Evolutionary conservation across 2,797 vertebrate species (phyloP).

Genomic region (Gymnocypris eckloni): DNA sequence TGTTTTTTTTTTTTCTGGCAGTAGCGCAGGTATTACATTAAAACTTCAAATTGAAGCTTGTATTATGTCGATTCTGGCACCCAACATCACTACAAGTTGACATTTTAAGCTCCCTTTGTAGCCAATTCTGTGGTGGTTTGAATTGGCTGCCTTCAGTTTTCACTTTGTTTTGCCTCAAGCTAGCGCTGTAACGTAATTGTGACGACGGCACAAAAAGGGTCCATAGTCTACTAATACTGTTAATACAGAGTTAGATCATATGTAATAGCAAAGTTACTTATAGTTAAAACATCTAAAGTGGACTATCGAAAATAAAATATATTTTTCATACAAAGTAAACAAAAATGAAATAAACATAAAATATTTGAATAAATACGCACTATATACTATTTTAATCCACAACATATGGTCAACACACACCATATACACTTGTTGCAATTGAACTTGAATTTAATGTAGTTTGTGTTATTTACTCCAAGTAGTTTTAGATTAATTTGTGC

Average conservation of each 20-base stretch:
- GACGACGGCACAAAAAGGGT: too few species aligned
- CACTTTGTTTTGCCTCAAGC: too few species aligned
- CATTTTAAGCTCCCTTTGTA: too few species aligned
- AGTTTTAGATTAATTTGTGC: background rate
- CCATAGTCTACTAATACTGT: background rate
- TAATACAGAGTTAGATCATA: background rate
- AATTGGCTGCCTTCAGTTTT: too few species aligned
- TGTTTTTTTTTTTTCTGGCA: too few species aligned
- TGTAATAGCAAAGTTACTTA: background rate
- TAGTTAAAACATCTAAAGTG: background rate
- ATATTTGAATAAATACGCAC: background rate
- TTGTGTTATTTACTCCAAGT: background rate
- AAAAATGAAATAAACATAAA: background rate
- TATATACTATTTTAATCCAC: too few species aligned
- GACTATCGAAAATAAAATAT: background rate
- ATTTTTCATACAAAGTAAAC: background rate
- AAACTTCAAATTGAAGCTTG: too few species aligned
- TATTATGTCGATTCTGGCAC: too few species aligned
- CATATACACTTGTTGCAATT: background rate
- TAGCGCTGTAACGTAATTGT: too few species aligned
- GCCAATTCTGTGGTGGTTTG: too few species aligned
- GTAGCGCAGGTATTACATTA: too few species aligned
- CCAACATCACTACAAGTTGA: too few species aligned
- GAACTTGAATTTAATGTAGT: background rate
- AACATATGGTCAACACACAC: background rate